Base-by-base conservation (phyloP, 92 coral and sea anemone genomes). In the Scolanthus callimorphus region DNA sequence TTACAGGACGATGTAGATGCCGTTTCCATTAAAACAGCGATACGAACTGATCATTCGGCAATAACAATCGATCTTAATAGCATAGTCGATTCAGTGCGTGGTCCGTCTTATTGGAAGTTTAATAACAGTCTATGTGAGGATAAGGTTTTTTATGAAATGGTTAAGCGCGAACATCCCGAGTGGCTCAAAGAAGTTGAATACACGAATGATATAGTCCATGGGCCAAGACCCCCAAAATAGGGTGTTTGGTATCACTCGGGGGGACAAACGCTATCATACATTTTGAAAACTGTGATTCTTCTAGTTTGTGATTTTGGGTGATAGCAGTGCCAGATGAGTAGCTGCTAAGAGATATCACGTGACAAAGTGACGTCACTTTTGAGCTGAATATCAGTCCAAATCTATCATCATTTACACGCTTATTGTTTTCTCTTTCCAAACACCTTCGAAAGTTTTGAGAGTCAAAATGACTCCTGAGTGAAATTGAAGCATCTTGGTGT, bases 281-380 rank as follows among this genome's bases (percentile, higher is more conserved):
- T 55, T 46, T 46, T 46, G 52, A 19, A 46, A 20, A 10, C 52
- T 19, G 11, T 46, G 52, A 46, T 9, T 9, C 52, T 21, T 46
- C 17, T 46, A 46, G 52, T 10, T 10, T 46, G 17, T 21, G 52
- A 46, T 9, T 20, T 3, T 55, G 1, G 29, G 31, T 37, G 53
- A 67, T 56, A 23, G 61, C 8, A 21, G 27, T 29, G 11, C 29
- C 25, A 17, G 15, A 28, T 50, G 53, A 65, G 63, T 31, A 51
- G 52, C 63, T 50, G 3, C 37, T 22, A 20, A 19, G 51, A 27
- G n/a, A 54, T 53, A 67, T 67, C 74, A 67, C 74, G 74, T 67
- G 74, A 55, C 34, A 1, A 53, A 23, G 17, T 52, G 64, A 52
- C 63, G 53, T 67, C 64, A 55, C 31, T 52, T 11, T 10, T 12